Evolutionary conservation across 1,140 invertebrate species (phyloP).

Genomic region (Heliconius hewitsoni): DNA sequence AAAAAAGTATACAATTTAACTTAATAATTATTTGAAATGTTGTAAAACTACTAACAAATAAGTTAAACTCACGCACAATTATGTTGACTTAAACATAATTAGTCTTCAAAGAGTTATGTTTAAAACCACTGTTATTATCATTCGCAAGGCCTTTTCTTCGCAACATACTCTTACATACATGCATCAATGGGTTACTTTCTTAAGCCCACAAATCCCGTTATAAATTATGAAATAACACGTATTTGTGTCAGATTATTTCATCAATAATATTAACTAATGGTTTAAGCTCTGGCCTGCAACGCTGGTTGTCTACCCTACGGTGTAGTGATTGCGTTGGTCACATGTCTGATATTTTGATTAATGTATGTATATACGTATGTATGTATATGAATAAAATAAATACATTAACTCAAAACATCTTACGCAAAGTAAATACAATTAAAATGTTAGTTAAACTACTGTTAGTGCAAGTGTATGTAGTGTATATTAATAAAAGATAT

Average conservation of each 20-base stretch:
- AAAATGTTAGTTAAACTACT: not conserved
- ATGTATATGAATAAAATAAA: conserved; percentile 4
- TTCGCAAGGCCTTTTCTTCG: not conserved
- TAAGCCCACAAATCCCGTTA: not conserved
- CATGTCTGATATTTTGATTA: not conserved
- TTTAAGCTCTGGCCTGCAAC: not conserved
- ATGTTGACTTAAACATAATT: not conserved
- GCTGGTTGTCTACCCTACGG: not conserved
- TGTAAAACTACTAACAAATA: not conserved
- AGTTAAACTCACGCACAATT: not conserved
- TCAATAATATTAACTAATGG: not conserved
- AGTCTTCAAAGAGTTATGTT: not conserved
- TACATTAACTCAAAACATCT: not conserved
- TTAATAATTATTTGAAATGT: not conserved
- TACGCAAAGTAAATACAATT: not conserved
- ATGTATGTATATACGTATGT: not conserved
- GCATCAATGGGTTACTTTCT: not conserved
- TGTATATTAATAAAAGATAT: too few species aligned
- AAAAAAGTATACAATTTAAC: too few species aligned
- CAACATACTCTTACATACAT: not conserved
- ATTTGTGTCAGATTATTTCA: not conserved
- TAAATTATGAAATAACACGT: conserved; percentile 5
- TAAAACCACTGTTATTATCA: not conserved
- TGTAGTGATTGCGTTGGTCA: not conserved
- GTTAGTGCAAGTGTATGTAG: not conserved